A percentile compares a stretch with the other conserved stretches of the same genome.
Conservation (phyloP, 2,797 vertebrate genomes). For the Tolypeutes matacus region DNA sequence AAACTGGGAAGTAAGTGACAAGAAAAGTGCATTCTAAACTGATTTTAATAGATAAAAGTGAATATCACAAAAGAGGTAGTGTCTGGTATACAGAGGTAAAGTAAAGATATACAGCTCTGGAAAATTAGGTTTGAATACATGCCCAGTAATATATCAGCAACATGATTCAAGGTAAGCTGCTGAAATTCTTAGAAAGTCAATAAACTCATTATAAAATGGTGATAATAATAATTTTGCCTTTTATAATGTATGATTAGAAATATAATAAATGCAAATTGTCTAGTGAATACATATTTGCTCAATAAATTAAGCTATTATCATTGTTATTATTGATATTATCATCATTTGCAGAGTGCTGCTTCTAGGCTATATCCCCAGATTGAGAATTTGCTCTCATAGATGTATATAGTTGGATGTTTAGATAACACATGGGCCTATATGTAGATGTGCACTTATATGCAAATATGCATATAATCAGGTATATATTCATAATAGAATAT, state of each 20-base stretch:
- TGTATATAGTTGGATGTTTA: neutral
- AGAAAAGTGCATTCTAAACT: neutral
- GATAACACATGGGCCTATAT: neutral
- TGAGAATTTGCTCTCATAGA: neutral
- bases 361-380: neutral
- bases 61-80: neutral
- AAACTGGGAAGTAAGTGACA: conserved; percentile 21
- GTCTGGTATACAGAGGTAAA: neutral
- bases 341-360: neutral
- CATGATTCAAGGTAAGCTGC: neutral
- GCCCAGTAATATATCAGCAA: neutral
- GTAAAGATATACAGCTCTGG: neutral
- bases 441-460: neutral
- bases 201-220: neutral
- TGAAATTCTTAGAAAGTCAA: neutral
- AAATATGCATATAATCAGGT: neutral
- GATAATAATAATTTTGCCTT: neutral
- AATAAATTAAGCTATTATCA: neutral
- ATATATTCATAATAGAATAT: neutral
- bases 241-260: neutral
- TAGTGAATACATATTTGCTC: neutral
- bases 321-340: neutral
- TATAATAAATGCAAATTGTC: neutral
- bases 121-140: neutral
- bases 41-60: neutral